phyloP scores from a whole-genome alignment of 2,113 vertebrate genomes.

The Ginglymostoma cirratum region DNA sequence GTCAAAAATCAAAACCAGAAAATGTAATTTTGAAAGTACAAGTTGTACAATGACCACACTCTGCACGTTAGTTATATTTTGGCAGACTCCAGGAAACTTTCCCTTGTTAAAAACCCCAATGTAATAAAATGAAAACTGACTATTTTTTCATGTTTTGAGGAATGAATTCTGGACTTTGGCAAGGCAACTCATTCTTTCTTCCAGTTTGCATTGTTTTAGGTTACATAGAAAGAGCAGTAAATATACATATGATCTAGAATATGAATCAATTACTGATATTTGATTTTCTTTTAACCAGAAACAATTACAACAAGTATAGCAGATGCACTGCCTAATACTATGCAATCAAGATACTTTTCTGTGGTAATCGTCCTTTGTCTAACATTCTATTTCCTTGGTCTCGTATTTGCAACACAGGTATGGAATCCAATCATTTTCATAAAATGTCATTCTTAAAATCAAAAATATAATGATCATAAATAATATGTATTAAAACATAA shows the following conservation, averaged over 20 bases:
- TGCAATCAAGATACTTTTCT: constrained; percentile 64
- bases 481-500: neutral
- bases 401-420: constrained; percentile 82
- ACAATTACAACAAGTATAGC: constrained; percentile 76
- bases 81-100: too few relatives aligned
- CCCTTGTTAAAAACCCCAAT: neutral
- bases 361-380: constrained; percentile 60
- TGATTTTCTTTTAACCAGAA: constrained; percentile 58
- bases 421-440: constrained; percentile 11
- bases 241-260: neutral
- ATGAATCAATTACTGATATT: neutral
- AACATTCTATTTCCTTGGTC: constrained; percentile 70
- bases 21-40: too few relatives aligned
- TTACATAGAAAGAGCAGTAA: neutral
- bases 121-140: neutral
- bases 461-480: neutral
- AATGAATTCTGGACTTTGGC: neutral
- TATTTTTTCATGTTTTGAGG: neutral
- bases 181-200: neutral
- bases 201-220: neutral
- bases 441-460: neutral
- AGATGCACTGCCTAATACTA: constrained; percentile 64
- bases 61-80: too few relatives aligned
- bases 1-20: too few relatives aligned
- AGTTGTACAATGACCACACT: too few relatives aligned